Base-by-base conservation (phyloP, 2,888 invertebrate species). In the Onchidella celtica region DNA sequence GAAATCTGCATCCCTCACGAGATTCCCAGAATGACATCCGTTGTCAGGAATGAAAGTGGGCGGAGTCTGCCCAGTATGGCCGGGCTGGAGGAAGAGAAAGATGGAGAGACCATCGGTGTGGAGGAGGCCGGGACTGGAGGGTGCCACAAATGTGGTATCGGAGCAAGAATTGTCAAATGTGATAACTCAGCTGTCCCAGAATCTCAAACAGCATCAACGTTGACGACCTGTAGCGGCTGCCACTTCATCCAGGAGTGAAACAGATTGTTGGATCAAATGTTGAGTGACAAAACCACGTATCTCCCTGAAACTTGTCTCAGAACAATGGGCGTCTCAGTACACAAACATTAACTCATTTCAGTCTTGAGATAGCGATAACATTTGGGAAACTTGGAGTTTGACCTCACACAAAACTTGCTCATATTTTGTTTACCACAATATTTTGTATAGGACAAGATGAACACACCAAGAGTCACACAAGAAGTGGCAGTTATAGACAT, bases 1-100 rank as follows among this genome's bases (percentile, higher is more conserved):
- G 61, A 74, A 36, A 66, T 83, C 1, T 81, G 84, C 4, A 76
- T 65, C 61, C 79, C 40, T 55, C 81, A 75, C 57, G 83, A 78
- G n/a, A 40, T 81, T 38, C n/a, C 32, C 27, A 29, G 76, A 36
- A 36, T 69, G 29, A 14, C 24, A 6, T 61, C 80, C 6, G 74
- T 73, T 9, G 76, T 40, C 14, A 27, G 68, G 75, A 70, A 57
- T 27, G 81, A 74, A 32, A 74, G 74, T 38, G 74, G 47, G 36
- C 66, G 79, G 66, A 81, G 78, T 63, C 40, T 79, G 24, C 68
- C 63, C 27, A 81, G 75, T n/a, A 32, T 78, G 79, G 75, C 36
- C 2, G 75, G 61, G 32, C 63, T 81, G 36, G 79, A 74, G 69
- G 82, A 83, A 24, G 76, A 80, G 29, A 74, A 47, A 32, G 81